Conservation (phyloP, 2,797 vertebrate species). For the Anguilla marmorata region DNA sequence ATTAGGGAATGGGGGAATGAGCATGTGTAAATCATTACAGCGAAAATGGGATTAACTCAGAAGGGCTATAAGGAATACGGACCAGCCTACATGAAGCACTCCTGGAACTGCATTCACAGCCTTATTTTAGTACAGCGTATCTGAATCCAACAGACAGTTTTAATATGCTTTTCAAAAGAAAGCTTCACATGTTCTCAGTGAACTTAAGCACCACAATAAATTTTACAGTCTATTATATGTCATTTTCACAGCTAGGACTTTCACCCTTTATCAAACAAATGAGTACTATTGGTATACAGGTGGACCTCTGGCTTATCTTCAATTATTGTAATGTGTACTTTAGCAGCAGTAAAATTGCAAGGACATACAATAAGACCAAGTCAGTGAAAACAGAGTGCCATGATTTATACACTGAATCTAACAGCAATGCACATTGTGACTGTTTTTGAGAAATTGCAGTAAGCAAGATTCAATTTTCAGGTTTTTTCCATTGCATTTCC, state of each 20-base stretch:
- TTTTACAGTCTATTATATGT: not conserved
- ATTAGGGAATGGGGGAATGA: not conserved
- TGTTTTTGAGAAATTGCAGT: not conserved
- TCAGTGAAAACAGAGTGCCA: not conserved
- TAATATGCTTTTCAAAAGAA: not conserved
- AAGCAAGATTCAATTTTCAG: not conserved
- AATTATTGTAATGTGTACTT: not conserved
- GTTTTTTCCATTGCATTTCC: not conserved
- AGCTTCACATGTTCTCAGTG: not conserved
- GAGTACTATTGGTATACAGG: not conserved
- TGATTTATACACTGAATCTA: not conserved
- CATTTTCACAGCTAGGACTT: not conserved
- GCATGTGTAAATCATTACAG: not conserved
- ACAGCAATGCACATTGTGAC: not conserved
- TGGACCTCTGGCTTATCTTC: not conserved
- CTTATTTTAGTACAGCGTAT: not conserved
- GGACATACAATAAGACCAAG: not conserved
- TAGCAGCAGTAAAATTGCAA: constrained; percentile 3
- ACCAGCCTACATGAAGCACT: not conserved
- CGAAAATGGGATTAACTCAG: not conserved
- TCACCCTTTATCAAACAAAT: not conserved
- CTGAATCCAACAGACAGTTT: not conserved
- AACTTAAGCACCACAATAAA: not conserved
- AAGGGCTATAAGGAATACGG: not conserved
- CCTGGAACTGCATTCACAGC: not conserved